phyloP scores from a whole-genome alignment of 1,140 invertebrate genomes.

The Drosophila ficusphila region DNA sequence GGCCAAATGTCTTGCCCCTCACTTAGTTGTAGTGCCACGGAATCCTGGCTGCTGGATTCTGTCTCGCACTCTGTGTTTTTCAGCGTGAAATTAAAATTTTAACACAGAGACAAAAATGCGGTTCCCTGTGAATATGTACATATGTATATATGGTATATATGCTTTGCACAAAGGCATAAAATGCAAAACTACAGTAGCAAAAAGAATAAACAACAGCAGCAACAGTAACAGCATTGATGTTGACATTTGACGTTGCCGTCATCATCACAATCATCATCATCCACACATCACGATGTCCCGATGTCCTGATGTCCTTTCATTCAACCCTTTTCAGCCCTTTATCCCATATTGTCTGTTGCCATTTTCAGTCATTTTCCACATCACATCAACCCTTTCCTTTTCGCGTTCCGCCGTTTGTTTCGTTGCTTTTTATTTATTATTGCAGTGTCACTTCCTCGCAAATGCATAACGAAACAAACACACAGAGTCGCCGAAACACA shows the following conservation, averaged over 20 bases:
- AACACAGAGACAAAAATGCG: slow-evolving; percentile 55
- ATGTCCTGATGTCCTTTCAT: not conserved
- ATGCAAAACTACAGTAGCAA: slow-evolving; percentile 59
- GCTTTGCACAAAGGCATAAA: slow-evolving; percentile 19
- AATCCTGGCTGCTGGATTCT: slow-evolving; percentile 5
- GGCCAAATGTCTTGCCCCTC: slow-evolving; percentile 5
- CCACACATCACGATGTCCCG: slow-evolving; percentile 27
- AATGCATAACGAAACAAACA: slow-evolving; percentile 44
- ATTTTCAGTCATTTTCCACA: slow-evolving; percentile 73
- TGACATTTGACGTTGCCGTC: slow-evolving; percentile 72
- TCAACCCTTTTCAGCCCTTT: slow-evolving; percentile 39
- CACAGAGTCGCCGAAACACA: not conserved
- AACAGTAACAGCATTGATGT: slow-evolving; percentile 67
- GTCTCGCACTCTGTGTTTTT: slow-evolving; percentile 30
- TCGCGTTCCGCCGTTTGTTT: slow-evolving; percentile 20
- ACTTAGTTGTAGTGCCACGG: slow-evolving; percentile 4
- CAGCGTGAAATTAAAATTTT: slow-evolving; percentile 79
- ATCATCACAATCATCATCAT: slow-evolving; percentile 49
- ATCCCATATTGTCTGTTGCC: slow-evolving; percentile 64
- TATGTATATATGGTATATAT: no score
- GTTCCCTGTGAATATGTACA: slow-evolving; percentile 33
- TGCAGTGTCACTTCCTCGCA: slow-evolving; percentile 61
- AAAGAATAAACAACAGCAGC: slow-evolving; percentile 54
- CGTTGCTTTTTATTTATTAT: slow-evolving; percentile 73
- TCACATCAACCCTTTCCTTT: not conserved